These are phyloP conservation scores for Lepilemur septentrionalis DNA, from an alignment of 2,797 vertebrate species.

Conservation along the genomic window DNA sequence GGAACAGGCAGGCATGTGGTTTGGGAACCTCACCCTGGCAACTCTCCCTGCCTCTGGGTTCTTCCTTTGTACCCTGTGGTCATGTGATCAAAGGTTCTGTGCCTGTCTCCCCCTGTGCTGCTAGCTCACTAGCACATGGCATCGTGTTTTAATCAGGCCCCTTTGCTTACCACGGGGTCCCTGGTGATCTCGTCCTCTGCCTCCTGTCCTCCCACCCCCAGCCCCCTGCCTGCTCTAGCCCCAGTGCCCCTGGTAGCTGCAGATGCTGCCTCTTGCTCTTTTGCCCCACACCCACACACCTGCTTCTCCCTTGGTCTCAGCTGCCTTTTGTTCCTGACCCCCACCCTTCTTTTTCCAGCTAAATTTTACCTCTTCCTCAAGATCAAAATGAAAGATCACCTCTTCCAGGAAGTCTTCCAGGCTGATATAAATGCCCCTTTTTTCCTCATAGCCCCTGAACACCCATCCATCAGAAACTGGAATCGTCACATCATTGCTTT, in stretches of 20 bases:
- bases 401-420: background rate
- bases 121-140: background rate
- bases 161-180: background rate
- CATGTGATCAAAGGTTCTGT: background rate
- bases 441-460: background rate
- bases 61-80: background rate
- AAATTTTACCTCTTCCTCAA: background rate
- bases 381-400: background rate
- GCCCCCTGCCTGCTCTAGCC: background rate
- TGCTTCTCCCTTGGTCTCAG: background rate
- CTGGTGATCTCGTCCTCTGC: background rate
- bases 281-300: background rate
- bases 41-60: background rate
- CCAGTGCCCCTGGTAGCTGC: background rate
- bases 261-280: background rate
- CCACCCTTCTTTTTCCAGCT: background rate
- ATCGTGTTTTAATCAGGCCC: background rate
- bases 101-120: background rate
- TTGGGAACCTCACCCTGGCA: background rate
- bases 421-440: background rate
- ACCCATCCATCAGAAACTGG: background rate
- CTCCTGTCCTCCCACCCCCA: background rate
- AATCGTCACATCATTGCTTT: background rate
- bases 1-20: background rate
- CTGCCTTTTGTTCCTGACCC: background rate